Evolutionary conservation across 2,797 vertebrate species (phyloP), one percentile per base, ranked within the genome.

Genomic region (Columba guinea): DNA sequence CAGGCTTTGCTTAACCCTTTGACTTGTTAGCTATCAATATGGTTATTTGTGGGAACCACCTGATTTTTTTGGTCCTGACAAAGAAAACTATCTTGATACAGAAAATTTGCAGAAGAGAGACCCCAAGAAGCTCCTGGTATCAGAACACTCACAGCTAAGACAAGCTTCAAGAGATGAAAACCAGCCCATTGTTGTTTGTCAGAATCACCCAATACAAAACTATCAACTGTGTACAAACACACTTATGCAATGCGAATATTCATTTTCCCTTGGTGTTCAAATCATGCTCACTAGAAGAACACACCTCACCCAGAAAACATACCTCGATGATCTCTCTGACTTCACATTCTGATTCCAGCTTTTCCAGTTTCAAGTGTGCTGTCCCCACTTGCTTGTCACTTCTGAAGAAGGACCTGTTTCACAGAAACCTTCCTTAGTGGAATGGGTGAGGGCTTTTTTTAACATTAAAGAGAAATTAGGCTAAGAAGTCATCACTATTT

Each of bases 371-470:
- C 68, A 99, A 93, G 11, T 98, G 98, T 19, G 99, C 99, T n/a
- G 98, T 98, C 83, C 99, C 99, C 28, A 99, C 98, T 0, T 98
- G 98, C 97, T 99, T 99, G 98, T 99, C 99, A 60, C 99, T 99
- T 96, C 99, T 98, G 95, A 99, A 98, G 94, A 98, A 98, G 55
- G 98, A 98, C 67, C 98, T 98, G 95, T 71, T 82, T 32, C 65
- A 87, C 89, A 97, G 65, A 84, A 96, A 90, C 35, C 46, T 67
- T 60, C 60, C 26, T 93, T 86, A 88, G 68, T 35, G 7, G 32
- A 53, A 44, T 4, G 32, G 69, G 22, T 12, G 77, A 53, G 81
- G 64, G 30, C 2, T 67, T 30, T 22, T 44, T 58, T 86, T 52
- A 35, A 59, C 65, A 30, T 6, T 3, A 8, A 32, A 78, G 53